Base-by-base conservation (phyloP, 2,888 invertebrate species). In the Argyresthia albistria region DNA sequence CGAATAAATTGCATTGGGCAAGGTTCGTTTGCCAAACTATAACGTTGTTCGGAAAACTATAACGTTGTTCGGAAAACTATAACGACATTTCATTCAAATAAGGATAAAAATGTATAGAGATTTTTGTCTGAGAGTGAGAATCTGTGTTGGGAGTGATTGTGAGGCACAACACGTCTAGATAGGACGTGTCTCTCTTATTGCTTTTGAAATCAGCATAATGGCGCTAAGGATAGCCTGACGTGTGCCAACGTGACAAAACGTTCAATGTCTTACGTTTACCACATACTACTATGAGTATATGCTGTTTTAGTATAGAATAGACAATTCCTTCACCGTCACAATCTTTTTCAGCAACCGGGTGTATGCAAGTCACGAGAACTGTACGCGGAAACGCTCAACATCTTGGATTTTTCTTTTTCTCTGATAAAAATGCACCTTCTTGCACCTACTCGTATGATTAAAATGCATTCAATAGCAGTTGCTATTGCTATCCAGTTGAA, bases 191-290 rank as follows among this genome's bases (percentile, higher is more conserved):
- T 58, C 58, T 61, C 59, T 60, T 64, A 66, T 67, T 63, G 64
- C 59, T 64, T 59, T 59, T 58, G 61, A 66, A 73, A 76, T 80
- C 76, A 76, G 73, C 75, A 76, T 77, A 80, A 78, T 74, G 69
- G 64, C 62, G 64, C 61, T 58, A 61, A 64, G 65, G 66, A 70
- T 72, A 72, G 72, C 64, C 43, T 65, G 68, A 66, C 65, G 69
- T 64, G 65, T 54, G 61, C 60, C 60, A 69, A 77, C 77, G 78
- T 78, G 80, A 72, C 67, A 61, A 62, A 65, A 65, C 65, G 66
- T 56, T 64, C 67, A 62, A 67, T 72, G 58, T 60, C 69, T 72
- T 72, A 70, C 73, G 25, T 25, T 25, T 25, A 25, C 25, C 25
- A 25, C 25, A 4, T 6, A 25, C 25, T 72, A 67, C 12, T 10